Base-by-base conservation (phyloP, 2,888 invertebrate genomes). In the Drosophila merina region DNA sequence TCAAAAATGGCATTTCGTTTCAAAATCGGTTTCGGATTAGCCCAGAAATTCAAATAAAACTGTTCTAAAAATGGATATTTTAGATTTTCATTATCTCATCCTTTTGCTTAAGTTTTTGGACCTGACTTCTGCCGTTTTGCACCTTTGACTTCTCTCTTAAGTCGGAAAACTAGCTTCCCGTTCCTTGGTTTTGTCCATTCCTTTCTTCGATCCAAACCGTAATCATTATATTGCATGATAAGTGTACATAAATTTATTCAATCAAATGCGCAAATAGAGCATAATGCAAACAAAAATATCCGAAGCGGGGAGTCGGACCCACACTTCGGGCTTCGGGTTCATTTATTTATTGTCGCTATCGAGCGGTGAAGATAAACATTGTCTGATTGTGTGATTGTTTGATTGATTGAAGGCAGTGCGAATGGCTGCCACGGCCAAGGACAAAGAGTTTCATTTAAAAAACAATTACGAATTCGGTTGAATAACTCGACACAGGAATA, bases 161-260 rank as follows among this genome's bases (percentile, higher is more conserved):
- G 5, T 28, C 4, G 6, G 28, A 14, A 14, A 14, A 14, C 28
- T 28, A 28, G 28, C 2, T 28, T 6, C 28, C 6, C 28, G 28
- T 28, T 28, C 5, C 28, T 28, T 28, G 4, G 4, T 6, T 28
- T 28, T 28, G 28, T 6, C 28, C 28, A 28, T 28, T 28, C 4
- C 1, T 28, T 10, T 14, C 33, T 25, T 40, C 26, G 47, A 30
- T 36, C 58, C n/a, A 28, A 31, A 56, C 36, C 62, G 75, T 82
- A 82, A 82, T 82, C 86, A 72, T 73, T 73, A 60, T 51, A 86
- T 82, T 83, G 82, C 82, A 82, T 82, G 82, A 73, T 83, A 78
- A 83, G 58, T 69, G 73, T 64, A 72, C 70, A 86, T 80, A 78
- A 86, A 49, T 70, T 69, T 59, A 77, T 70, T 70, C 68, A 79